phyloP scores from a whole-genome alignment of 2,797 vertebrate genomes.

The Enteromius unitaeniatus region DNA sequence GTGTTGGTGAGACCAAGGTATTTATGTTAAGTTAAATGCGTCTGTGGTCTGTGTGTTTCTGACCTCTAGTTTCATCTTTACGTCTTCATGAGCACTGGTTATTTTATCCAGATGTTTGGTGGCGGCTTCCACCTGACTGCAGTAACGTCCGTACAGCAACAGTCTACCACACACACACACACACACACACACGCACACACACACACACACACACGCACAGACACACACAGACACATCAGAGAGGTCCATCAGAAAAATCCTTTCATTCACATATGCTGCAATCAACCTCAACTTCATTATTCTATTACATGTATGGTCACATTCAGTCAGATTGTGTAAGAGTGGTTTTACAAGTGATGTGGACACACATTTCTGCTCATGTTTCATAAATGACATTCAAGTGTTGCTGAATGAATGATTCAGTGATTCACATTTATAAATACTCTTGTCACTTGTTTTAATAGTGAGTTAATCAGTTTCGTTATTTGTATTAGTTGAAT shows the following conservation, averaged over 20 bases:
- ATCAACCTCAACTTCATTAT: neutral
- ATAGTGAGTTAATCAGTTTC: neutral
- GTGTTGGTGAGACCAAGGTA: neutral
- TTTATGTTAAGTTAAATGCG: neutral
- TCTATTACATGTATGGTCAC: neutral
- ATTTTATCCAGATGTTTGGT: conserved; percentile 87
- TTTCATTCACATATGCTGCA: neutral
- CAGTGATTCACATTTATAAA: neutral
- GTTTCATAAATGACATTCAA: neutral
- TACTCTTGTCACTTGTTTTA: neutral
- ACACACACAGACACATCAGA: neutral
- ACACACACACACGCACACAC: neutral
- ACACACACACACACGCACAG: neutral
- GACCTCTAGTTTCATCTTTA: conserved; percentile 91
- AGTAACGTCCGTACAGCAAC: conserved; percentile 88
- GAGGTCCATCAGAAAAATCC: neutral
- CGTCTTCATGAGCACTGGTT: conserved; percentile 77
- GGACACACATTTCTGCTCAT: neutral
- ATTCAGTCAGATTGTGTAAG: neutral
- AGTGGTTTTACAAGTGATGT: neutral
- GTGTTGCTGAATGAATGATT: neutral
- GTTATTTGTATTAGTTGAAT: neutral
- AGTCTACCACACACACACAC: conserved; percentile 73
- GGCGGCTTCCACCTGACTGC: conserved; percentile 90
- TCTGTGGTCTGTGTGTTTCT: conserved; percentile 24